Base-by-base conservation (phyloP, 2,888 invertebrate genomes). In the Ectobius pallidus region DNA sequence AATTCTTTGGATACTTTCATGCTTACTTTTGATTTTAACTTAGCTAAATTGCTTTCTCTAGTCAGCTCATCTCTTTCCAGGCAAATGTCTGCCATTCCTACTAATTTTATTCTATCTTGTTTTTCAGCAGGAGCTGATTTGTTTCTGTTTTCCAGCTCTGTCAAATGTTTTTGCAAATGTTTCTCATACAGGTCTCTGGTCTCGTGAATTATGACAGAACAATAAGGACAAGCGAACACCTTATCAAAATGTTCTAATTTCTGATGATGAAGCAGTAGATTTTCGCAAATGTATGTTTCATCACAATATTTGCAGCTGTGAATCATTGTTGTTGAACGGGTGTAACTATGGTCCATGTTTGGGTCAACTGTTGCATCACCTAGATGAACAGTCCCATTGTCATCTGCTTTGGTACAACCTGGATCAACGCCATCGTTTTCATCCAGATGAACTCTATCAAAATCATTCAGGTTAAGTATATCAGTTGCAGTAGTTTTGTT, bases 281-380 rank as follows among this genome's bases (percentile, higher is more conserved):
- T 49, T 68, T 68, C 30, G 14, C 68, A 46, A 30, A 27, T 18
- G 25, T 46, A 1, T 4, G 49, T 68, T 46, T 49, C 46, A 25
- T 68, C 46, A 27, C 68, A 68, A n/a, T 49, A 46, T 27, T 46
- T 49, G 27, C 68, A 68, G n/a, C 16, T 16, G 27, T 49, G 46
- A 46, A 22, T 3, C 25, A 42, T 44, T 39, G 34, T 25, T 34
- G 34, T 39, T 6, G 25, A 65, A 22, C 44, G 20, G 1, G 42
- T 65, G 11, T 42, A 42, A 6, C 25, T 25, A 42, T 65, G 65
- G 20, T 39, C 42, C 9, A 65, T 25, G 14, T 7, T 46, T 46
- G 46, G 20, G 20, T 6, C 46, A 46, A n/a, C 46, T 2, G n/a
- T n/a, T n/a, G n/a, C n/a, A n/a, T n/a, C n/a, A n/a, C n/a, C n/a